phyloP scores from a whole-genome alignment of 1,140 invertebrate genomes.

The Drosophila orosa region DNA sequence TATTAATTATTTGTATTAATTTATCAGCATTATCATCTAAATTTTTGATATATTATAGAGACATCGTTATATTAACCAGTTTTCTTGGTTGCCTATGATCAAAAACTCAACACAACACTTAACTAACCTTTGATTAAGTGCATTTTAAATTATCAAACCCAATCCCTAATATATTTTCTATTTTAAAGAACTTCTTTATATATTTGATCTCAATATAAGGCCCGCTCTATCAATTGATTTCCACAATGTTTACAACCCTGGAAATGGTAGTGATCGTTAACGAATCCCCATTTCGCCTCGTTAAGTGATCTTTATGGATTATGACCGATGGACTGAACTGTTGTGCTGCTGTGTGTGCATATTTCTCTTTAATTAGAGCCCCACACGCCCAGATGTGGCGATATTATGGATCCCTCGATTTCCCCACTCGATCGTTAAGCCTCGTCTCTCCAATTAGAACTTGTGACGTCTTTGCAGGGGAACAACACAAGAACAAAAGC shows the following conservation, averaged over 20 bases:
- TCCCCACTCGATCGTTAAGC: slow-evolving; percentile 9
- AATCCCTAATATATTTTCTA: background rate
- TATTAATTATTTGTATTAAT: background rate
- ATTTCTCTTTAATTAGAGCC: slow-evolving; percentile 47
- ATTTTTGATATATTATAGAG: no score
- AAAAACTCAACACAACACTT: background rate
- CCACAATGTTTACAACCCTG: slow-evolving; percentile 24
- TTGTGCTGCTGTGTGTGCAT: slow-evolving; percentile 7
- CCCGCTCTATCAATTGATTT: slow-evolving; percentile 19
- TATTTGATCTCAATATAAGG: background rate
- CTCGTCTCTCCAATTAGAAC: slow-evolving; percentile 57
- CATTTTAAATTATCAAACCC: background rate
- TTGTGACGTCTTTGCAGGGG: slow-evolving; percentile 33
- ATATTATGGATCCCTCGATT: slow-evolving; percentile 17
- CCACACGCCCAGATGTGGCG: slow-evolving; percentile 20
- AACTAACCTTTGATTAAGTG: background rate
- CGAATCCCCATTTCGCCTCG: slow-evolving; percentile 27
- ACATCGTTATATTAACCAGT: no score
- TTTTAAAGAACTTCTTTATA: background rate
- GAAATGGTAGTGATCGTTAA: slow-evolving; percentile 17
- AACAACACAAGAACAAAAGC: background rate
- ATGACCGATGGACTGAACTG: slow-evolving; percentile 30
- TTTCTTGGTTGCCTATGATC: no score
- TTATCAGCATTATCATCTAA: no score
- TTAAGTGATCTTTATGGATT: slow-evolving; percentile 44